These are phyloP conservation scores for Muntiacus muntjak DNA, from an alignment of 2,113 vertebrate species.

Conservation along the genomic window DNA sequence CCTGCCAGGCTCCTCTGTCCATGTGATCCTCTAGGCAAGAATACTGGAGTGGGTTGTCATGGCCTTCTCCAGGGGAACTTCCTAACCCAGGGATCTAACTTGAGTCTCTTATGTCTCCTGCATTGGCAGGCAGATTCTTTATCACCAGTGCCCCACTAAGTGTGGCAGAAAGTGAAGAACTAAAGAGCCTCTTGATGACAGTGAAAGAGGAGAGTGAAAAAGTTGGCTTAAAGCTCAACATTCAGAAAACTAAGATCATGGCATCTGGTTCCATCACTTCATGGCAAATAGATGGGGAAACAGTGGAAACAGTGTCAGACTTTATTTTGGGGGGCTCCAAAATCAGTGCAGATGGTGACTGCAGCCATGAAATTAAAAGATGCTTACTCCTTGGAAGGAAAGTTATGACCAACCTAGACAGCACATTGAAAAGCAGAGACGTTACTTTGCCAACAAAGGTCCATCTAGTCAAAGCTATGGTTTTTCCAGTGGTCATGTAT, in stretches of 20 bases:
- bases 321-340: rapidly evolving
- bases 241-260: neutral
- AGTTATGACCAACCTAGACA: too few species aligned
- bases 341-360: neutral
- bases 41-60: neutral
- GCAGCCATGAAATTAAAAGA: neutral
- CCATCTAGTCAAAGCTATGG: rapidly evolving
- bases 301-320: neutral
- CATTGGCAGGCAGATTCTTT: neutral
- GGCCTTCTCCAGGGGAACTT: neutral
- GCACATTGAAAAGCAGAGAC: neutral
- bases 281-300: neutral
- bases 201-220: neutral
- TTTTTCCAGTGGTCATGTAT: neutral
- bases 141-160: neutral
- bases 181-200: neutral
- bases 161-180: neutral
- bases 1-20: neutral
- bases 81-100: neutral
- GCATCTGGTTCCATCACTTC: neutral
- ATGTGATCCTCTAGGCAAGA: neutral
- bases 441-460: neutral
- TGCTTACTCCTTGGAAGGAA: neutral
- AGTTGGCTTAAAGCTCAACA: neutral
- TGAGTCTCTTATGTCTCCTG: neutral